phyloP scores from a whole-genome alignment of 1,140 invertebrate genomes.

The Saxidomus purpurata region DNA sequence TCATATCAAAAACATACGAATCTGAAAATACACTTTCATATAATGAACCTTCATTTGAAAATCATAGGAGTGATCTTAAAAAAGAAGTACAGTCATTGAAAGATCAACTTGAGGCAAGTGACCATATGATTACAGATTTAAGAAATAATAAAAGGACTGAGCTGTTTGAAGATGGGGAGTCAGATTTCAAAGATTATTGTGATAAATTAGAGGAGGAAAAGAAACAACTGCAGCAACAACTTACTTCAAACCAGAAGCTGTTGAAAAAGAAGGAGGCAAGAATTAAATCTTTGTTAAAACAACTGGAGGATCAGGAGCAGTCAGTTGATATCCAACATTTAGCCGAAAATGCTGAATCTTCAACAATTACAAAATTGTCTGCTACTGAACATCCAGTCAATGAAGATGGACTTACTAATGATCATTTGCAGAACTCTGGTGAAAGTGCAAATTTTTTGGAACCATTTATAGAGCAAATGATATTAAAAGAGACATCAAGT shows the following conservation, averaged over 20 bases:
- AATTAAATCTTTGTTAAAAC: constrained; percentile 15
- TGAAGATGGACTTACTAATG: background rate
- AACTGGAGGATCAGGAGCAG: background rate
- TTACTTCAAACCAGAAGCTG: background rate
- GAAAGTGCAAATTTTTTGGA: background rate
- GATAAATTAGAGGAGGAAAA: constrained; percentile 46
- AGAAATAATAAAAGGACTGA: background rate
- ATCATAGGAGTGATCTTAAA: background rate
- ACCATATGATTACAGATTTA: constrained; percentile 5
- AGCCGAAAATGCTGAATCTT: background rate
- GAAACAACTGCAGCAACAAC: constrained; percentile 35
- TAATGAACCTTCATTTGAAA: background rate
- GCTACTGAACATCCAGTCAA: background rate
- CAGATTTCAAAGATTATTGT: constrained; percentile 58
- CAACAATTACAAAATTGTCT: background rate
- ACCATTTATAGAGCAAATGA: background rate
- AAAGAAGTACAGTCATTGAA: background rate
- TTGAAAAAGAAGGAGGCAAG: constrained; percentile 47
- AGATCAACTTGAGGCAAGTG: constrained; percentile 9
- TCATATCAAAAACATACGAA: background rate
- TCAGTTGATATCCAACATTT: background rate
- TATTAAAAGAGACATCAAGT: constrained; percentile 37
- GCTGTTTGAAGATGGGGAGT: constrained; percentile 48
- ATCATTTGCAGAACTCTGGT: background rate
- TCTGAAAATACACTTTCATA: background rate